These are phyloP conservation scores for Colaptes auratus DNA, from an alignment of 2,113 vertebrate genomes.

Conservation along the genomic window DNA sequence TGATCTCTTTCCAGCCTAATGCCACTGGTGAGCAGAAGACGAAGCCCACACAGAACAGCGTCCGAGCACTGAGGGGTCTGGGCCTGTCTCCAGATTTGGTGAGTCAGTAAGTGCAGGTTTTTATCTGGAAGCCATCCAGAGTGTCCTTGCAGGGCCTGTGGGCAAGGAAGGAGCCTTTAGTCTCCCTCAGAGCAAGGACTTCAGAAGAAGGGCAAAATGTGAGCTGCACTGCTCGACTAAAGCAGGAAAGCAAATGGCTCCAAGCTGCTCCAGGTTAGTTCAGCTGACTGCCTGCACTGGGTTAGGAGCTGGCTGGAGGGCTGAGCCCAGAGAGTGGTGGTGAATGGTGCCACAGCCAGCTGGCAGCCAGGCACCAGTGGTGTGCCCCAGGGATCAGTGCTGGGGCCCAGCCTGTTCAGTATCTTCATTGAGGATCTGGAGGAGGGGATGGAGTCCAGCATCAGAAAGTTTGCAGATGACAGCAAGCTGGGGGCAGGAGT, in stretches of 20 bases:
- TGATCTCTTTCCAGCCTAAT: conserved; percentile 74
- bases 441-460: no score
- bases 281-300: neutral
- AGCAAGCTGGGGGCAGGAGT: no score
- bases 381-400: no score
- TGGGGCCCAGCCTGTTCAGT: no score
- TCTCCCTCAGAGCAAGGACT: neutral
- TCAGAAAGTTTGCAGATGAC: no score
- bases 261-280: neutral
- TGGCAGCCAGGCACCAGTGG: no score
- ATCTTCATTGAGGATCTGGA: no score
- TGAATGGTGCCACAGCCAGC: no score
- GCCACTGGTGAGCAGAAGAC: conserved; percentile 84
- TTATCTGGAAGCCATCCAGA: neutral
- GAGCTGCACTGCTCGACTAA: neutral
- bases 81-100: conserved; percentile 85
- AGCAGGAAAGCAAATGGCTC: neutral
- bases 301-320: no score
- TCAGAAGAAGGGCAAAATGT: neutral
- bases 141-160: neutral
- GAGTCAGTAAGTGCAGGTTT: conserved; percentile 15
- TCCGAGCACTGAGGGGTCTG: conserved; percentile 78
- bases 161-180: neutral
- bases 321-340: no score
- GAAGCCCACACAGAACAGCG: conserved; percentile 84